Conservation (phyloP, 2,888 invertebrate genomes). For the Erpobdella octoculata region DNA sequence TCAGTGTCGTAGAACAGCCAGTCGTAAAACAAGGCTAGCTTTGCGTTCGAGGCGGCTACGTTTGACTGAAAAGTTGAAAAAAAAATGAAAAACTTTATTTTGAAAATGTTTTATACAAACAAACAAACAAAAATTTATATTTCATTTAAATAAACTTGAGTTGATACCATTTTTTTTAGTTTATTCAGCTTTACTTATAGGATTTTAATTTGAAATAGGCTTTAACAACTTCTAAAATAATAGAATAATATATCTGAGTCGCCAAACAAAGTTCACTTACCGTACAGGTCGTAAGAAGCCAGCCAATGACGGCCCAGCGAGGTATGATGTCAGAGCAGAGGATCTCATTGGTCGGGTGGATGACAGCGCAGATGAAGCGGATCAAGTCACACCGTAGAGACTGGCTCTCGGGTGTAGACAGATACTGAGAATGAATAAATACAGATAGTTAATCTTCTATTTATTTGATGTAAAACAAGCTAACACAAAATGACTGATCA, state of each 20-base stretch:
- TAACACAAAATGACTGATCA: no score
- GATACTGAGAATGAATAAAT: constrained; percentile 61
- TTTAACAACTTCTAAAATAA: no score
- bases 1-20: constrained; percentile 85
- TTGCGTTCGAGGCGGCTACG: constrained; percentile 81
- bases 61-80: constrained; percentile 56
- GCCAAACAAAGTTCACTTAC: constrained; percentile 41
- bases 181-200: no score
- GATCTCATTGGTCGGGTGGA: constrained; percentile 85
- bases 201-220: no score
- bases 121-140: neutral
- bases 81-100: neutral
- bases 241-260: no score
- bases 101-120: neutral
- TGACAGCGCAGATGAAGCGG: constrained; percentile 82
- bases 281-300: constrained; percentile 82
- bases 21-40: constrained; percentile 82
- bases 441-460: neutral
- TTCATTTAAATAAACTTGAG: no score
- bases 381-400: constrained; percentile 84
- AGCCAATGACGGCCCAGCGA: constrained; percentile 87
- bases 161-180: no score
- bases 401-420: constrained; percentile 79
- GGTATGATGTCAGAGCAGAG: constrained; percentile 89
- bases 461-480: no score